These are phyloP conservation scores for Amiota communis DNA, from an alignment of 2,888 invertebrate genomes.

Conservation along the genomic window DNA sequence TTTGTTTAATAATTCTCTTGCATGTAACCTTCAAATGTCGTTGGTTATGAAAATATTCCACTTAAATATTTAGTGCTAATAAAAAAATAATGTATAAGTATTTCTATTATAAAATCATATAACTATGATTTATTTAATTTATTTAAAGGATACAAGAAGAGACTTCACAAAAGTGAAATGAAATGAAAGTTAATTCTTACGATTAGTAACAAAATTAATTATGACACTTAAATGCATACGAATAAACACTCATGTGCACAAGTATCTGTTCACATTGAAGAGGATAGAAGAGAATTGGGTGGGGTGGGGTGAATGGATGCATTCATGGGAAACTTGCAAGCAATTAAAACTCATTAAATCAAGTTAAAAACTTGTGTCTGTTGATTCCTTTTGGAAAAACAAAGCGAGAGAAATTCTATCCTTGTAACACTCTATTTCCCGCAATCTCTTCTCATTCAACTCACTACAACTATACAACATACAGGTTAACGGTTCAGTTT, in stretches of 20 bases:
- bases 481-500: no score
- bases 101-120: no score
- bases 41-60: no score
- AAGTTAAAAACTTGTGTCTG: conserved; percentile 60
- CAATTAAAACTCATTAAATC: conserved; percentile 67
- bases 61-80: no score
- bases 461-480: no score
- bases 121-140: no score
- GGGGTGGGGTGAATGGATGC: neutral
- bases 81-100: no score
- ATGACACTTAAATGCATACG: neutral
- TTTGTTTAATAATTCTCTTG: no score
- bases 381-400: neutral
- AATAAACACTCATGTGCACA: neutral
- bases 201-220: neutral
- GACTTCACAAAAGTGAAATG: neutral
- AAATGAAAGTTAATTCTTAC: neutral
- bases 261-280: no score
- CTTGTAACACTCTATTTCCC: neutral
- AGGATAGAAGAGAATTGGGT: neutral
- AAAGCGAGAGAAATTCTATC: neutral
- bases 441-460: neutral
- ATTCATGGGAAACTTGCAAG: conserved; percentile 19
- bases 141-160: no score
- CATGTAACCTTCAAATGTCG: no score